phyloP scores from a whole-genome alignment of 2,888 invertebrate genomes.

The Ochropleura leucogaster region DNA sequence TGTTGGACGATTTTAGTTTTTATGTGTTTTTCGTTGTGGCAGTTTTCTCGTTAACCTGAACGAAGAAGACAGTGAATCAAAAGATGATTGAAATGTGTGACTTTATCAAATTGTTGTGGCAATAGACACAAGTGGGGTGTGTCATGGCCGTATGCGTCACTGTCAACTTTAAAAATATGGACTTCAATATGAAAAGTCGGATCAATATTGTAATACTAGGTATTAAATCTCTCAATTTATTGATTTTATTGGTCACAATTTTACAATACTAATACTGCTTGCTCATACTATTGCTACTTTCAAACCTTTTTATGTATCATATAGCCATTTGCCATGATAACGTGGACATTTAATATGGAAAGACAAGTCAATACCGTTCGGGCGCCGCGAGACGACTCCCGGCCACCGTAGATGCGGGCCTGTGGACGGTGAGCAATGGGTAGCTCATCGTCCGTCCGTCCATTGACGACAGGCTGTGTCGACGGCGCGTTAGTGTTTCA shows the following conservation, averaged over 20 bases:
- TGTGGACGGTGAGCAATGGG: too few species aligned
- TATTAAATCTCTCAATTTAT: neutral
- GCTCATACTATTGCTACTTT: neutral
- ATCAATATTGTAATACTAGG: neutral
- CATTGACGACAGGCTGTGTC: too few species aligned
- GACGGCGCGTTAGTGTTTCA: too few species aligned
- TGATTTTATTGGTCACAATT: neutral
- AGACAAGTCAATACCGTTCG: too few species aligned
- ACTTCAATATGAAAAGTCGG: neutral
- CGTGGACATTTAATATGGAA: too few species aligned
- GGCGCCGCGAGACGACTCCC: too few species aligned
- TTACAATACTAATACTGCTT: neutral
- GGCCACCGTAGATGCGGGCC: too few species aligned
- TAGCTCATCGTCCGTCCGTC: too few species aligned
- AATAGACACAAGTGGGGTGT: neutral
- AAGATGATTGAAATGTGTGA: slow-evolving; percentile 17
- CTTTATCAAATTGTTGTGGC: neutral
- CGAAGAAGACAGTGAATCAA: slow-evolving; percentile 14
- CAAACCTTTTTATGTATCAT: neutral
- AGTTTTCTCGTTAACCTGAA: slow-evolving; percentile 26
- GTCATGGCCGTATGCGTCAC: neutral
- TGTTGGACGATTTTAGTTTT: slow-evolving; percentile 52
- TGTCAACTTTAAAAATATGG: neutral
- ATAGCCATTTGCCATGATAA: too few species aligned
- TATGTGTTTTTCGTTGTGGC: slow-evolving; percentile 47